phyloP scores from a whole-genome alignment of 2,113 vertebrate species.

The Carassius auratus region DNA sequence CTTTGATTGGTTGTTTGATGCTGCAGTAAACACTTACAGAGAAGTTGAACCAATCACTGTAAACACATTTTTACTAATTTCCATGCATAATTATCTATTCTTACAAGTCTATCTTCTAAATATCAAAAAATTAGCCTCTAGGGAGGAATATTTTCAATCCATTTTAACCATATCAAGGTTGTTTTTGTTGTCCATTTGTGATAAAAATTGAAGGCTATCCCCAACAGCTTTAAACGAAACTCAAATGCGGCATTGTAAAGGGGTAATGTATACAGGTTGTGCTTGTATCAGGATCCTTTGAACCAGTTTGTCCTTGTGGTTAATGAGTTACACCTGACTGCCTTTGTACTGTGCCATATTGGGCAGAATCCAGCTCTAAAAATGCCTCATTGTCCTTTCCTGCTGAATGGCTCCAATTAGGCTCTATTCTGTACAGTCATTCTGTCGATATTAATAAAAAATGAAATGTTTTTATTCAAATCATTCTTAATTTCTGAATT shows the following conservation, averaged over 20 bases:
- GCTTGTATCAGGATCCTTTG: constrained; percentile 11
- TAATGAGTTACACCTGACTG: constrained; percentile 46
- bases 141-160: constrained; percentile 48
- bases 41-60: constrained; percentile 56
- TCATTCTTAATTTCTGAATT: too few species aligned
- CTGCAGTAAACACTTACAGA: constrained; percentile 53
- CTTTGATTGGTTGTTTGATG: constrained; percentile 61
- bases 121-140: constrained; percentile 62
- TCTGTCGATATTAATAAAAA: background rate
- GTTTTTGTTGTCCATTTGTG: constrained; percentile 30
- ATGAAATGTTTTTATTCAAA: background rate
- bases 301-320: constrained; percentile 33
- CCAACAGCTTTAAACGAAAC: background rate
- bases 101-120: constrained; percentile 67
- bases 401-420: background rate
- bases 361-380: constrained; percentile 13
- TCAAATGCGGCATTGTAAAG: background rate
- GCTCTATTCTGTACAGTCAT: background rate
- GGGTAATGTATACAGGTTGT: constrained; percentile 43
- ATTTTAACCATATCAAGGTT: constrained; percentile 56
- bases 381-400: background rate
- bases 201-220: constrained; percentile 11
- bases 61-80: constrained; percentile 68
- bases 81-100: constrained; percentile 65
- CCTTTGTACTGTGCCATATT: background rate